Evolutionary conservation across 2,113 vertebrate species (phyloP).

Genomic region (Nibea albiflora): DNA sequence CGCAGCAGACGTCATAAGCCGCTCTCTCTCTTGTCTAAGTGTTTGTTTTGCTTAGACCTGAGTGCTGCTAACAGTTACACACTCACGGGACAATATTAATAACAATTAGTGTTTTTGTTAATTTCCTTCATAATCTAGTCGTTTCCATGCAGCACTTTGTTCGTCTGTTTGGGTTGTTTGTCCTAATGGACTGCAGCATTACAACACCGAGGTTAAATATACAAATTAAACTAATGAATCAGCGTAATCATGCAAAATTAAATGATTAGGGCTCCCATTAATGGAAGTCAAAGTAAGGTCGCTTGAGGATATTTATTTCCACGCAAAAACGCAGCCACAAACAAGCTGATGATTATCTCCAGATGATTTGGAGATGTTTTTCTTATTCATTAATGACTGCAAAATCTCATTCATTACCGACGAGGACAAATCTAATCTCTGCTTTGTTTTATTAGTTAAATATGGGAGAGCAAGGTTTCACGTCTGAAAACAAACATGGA

Average conservation of each 20-base stretch:
- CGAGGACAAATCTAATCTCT: background rate
- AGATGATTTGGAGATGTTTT: slow-evolving; percentile 41
- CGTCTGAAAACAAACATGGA: background rate
- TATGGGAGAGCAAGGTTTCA: background rate
- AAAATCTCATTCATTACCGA: background rate
- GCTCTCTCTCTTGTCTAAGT: slow-evolving; percentile 53
- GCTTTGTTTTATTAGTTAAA: background rate
- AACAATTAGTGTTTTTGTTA: slow-evolving; percentile 56
- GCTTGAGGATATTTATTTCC: slow-evolving; percentile 52
- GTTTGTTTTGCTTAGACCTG: slow-evolving; percentile 73
- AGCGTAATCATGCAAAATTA: slow-evolving; percentile 51
- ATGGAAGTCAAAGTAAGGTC: slow-evolving; percentile 28
- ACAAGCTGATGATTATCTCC: slow-evolving; percentile 34
- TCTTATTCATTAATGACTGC: slow-evolving; percentile 4
- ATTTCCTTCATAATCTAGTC: slow-evolving; percentile 34
- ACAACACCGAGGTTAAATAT: slow-evolving; percentile 47
- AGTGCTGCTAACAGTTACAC: slow-evolving; percentile 72
- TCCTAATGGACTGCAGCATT: slow-evolving; percentile 37
- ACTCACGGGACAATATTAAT: slow-evolving; percentile 47
- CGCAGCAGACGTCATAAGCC: slow-evolving; percentile 70
- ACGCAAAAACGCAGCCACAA: slow-evolving; percentile 19
- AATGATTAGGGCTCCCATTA: slow-evolving; percentile 42
- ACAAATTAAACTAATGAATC: slow-evolving; percentile 58
- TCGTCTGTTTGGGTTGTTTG: slow-evolving; percentile 20
- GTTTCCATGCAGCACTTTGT: slow-evolving; percentile 17